Evolutionary conservation across 53 echinoderm and acorn worm species (phyloP), one percentile per base, ranked within the genome.

Genomic region (Antedon mediterranea): DNA sequence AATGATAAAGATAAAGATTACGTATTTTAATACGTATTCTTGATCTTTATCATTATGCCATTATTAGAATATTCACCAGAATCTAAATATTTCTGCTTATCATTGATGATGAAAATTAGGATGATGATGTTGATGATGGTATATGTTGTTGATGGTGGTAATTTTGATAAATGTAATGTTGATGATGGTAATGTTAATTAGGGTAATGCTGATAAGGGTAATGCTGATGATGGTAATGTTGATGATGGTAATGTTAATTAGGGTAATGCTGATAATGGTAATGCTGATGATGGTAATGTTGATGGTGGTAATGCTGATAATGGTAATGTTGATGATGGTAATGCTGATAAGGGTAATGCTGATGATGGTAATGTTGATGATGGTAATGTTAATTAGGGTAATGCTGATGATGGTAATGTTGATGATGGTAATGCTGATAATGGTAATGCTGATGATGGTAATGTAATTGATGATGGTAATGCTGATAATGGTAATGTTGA

Each of bases 241-340:
- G 27, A 74, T 79, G 43, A 77, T 84, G 78, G 37, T 43, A 31
- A 30, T 74, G 72, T 18, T 43, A 28, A 71, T 79, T 72, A 33
- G 72, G 41, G n/a, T 84, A 32, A 71, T 79, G 31, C 71, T 32
- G 30, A 34, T 79, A 41, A 33, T 79, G 31, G 32, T 79, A 32
- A 43, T 44, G 4, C 27, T 83, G 43, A 75, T 71, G 31, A 32
- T 31, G 32, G 30, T 82, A 4, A 42, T 81, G 29, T 32, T 33
- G 34, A 0, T 42, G 29, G 0, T 43, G 28, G 29, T 34, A 0
- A 78, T 28, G 28, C 28, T 7, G 32, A 43, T 0, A 28, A 78
- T 6, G 31, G 23, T 33, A 11, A 33, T 33, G 31, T 5, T 33
- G 31, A 33, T 31, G 26, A 33, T 4, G 43, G 28, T 43, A 20